These are phyloP conservation scores for Limonius californicus DNA, from an alignment of 1,140 invertebrate genomes.

Conservation along the genomic window DNA sequence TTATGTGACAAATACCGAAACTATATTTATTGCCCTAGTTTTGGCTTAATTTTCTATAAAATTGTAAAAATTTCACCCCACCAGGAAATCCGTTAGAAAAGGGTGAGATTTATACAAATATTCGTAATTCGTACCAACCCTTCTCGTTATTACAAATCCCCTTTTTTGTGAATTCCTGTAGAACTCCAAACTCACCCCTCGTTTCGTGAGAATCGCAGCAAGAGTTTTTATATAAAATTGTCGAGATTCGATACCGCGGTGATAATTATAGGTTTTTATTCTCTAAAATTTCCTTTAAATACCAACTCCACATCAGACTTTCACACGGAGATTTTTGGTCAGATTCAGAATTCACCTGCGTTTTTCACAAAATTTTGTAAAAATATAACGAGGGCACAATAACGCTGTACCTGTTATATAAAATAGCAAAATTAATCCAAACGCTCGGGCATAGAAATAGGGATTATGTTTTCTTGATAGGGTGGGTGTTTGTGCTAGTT, in stretches of 20 bases:
- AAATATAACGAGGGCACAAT: neutral
- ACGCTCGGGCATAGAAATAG: neutral
- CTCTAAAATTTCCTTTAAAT: neutral
- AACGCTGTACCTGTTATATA: neutral
- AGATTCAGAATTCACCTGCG: neutral
- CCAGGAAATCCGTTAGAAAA: neutral
- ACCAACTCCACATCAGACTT: neutral
- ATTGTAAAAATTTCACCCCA: neutral
- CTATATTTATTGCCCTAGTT: neutral
- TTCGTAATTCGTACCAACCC: conserved; percentile 3
- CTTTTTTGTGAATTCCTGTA: conserved; percentile 2
- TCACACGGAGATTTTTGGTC: conserved; percentile 3
- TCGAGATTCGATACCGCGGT: neutral
- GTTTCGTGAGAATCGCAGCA: conserved; percentile 7
- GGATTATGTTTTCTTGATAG: neutral
- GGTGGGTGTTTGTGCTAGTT: neutral
- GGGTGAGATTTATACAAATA: neutral
- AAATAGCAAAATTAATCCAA: conserved; percentile 9
- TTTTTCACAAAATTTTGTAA: neutral
- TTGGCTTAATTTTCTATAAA: neutral
- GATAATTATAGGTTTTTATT: conserved; percentile 5
- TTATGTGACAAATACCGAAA: conserved; percentile 19
- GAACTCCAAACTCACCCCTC: neutral
- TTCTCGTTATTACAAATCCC: neutral
- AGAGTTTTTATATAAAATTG: conserved; percentile 1